phyloP scores from a whole-genome alignment of 2,113 vertebrate species.

The Albula glossodonta region DNA sequence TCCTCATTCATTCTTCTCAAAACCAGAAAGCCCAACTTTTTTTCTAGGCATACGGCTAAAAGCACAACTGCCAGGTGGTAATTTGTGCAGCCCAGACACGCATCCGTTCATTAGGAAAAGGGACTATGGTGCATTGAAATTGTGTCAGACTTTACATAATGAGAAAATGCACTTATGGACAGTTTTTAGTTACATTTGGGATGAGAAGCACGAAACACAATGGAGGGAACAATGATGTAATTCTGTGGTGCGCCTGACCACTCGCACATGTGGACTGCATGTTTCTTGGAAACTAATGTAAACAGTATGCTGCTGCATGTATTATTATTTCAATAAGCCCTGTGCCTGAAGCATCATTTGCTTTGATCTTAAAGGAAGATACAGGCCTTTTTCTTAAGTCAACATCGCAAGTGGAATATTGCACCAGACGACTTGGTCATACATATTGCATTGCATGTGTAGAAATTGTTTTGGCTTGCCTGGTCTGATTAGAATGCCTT shows the following conservation, averaged over 20 bases:
- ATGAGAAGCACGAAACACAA: background rate
- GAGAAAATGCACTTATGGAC: background rate
- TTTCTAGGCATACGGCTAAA: background rate
- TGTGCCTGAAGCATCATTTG: background rate
- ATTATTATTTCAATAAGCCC: constrained; percentile 1
- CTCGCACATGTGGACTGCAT: background rate
- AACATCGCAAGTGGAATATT: background rate
- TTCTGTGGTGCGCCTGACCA: background rate
- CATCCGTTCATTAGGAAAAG: background rate
- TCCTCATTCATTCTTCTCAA: constrained; percentile 18
- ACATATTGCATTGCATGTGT: background rate
- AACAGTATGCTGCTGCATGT: background rate
- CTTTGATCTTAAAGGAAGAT: background rate
- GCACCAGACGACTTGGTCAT: background rate
- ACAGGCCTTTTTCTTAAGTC: background rate
- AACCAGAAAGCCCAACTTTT: background rate
- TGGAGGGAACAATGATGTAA: background rate
- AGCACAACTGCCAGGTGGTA: too few species aligned
- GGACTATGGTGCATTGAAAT: background rate
- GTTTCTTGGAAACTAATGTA: background rate
- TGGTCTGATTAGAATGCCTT: background rate
- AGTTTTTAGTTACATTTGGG: background rate
- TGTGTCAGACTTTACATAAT: background rate
- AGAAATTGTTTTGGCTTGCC: background rate
- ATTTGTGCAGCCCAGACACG: background rate